Evolutionary conservation across 53 echinoderm and acorn worm genomes (phyloP), one percentile per base, ranked within the genome.

Genomic region (Echinometra lucunter): DNA sequence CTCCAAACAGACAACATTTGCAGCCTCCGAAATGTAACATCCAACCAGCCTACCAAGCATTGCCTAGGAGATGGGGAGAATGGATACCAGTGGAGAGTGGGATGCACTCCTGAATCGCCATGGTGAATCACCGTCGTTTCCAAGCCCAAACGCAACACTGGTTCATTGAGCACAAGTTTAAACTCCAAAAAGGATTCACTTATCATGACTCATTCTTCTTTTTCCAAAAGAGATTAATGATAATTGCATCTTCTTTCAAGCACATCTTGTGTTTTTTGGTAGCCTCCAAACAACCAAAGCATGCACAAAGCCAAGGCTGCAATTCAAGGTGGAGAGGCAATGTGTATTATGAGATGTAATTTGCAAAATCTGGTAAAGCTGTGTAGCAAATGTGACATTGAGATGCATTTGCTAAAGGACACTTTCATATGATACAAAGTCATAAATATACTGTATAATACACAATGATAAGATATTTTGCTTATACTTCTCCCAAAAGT

Each of bases 151-250:
- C 16, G 85, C 45, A 85, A 85, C 85, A 85, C 19, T 85, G 85
- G n/a, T 85, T 85, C 85, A 85, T 85, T 85, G 49, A 47, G 47
- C 85, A 85, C 85, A 85, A 49, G 85, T 85, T 85, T 47, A n/a
- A 47, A 85, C 12, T 28, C 28, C 49, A 3, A 47, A 37, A 89
- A n/a, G 57, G 89, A 89, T 89, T 60, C 89, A 89, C 58, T 89
- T 89, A 89, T 60, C 63, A 60, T 89, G 89, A 89, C 89, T 89
- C 89, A 89, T 89, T 89, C 60, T 89, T 63, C 60, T 85, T n/a
- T 85, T 32, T 38, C 89, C 35, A 89, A 89, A 89, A 89, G 60
- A 89, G 89, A 89, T 89, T 89, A 89, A 89, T 58, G 58, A 60
- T 89, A 89, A 89, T 89, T 89, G 89, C 89, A 89, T 89, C 60